Evolutionary conservation across 2,888 invertebrate genomes (phyloP).

Genomic region (Caenorhabditis becei): DNA sequence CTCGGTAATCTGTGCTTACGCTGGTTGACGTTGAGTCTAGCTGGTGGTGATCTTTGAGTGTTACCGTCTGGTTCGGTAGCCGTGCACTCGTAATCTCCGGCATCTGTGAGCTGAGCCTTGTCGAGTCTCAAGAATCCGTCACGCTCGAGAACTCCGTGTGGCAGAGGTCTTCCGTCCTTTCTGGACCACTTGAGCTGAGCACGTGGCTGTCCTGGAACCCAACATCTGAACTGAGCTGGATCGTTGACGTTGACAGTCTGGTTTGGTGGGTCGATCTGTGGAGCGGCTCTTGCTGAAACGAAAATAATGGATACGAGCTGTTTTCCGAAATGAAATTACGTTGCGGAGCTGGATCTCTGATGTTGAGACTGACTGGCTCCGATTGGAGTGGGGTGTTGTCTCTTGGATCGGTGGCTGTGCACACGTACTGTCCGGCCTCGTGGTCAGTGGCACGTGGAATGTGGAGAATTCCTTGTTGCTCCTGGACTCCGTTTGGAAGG

Average conservation of each 20-base stretch:
- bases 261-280: slow-evolving; percentile 84
- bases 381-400: slow-evolving; percentile 77
- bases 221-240: slow-evolving; percentile 87
- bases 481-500: slow-evolving; percentile 69
- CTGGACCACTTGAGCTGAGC: slow-evolving; percentile 86
- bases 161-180: slow-evolving; percentile 82
- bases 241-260: slow-evolving; percentile 87
- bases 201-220: slow-evolving; percentile 84
- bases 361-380: slow-evolving; percentile 63
- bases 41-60: slow-evolving; percentile 83
- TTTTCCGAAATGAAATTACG: neutral
- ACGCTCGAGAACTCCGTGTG: slow-evolving; percentile 84
- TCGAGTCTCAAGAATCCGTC: slow-evolving; percentile 88
- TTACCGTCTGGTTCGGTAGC: slow-evolving; percentile 84
- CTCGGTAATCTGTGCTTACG: slow-evolving; percentile 18
- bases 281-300: slow-evolving; percentile 45
- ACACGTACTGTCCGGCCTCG: slow-evolving; percentile 88
- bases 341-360: slow-evolving; percentile 59
- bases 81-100: slow-evolving; percentile 91
- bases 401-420: slow-evolving; percentile 85
- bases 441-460: slow-evolving; percentile 62
- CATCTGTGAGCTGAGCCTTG: slow-evolving; percentile 86
- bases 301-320: neutral
- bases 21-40: slow-evolving; percentile 82
- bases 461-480: slow-evolving; percentile 72